Percentiles rank a stretch among this genome's conserved stretches.
These are phyloP conservation scores for Meloe dianella DNA, from an alignment of 2,888 invertebrate genomes.

Conservation along the genomic window DNA sequence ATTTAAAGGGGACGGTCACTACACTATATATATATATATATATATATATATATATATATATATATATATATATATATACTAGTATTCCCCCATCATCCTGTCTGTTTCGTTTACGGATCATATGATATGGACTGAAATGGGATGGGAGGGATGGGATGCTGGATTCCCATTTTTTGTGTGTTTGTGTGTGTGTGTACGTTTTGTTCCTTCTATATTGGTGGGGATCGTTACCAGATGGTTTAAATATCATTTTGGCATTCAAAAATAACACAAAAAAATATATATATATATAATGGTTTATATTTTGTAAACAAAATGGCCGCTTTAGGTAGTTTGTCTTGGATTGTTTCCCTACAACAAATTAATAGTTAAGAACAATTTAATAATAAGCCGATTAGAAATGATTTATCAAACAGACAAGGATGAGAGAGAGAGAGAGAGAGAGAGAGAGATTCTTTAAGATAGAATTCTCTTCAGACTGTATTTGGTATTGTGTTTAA, in stretches of 20 bases:
- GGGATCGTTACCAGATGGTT: conserved; percentile 5
- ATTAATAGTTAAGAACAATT: conserved; percentile 14
- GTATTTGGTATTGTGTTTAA: conserved; percentile 44
- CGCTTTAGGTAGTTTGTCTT: neutral
- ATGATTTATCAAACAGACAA: conserved; percentile 42
- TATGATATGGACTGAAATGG: conserved; percentile 43
- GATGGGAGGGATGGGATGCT: conserved; percentile 33
- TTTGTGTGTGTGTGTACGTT: conserved; percentile 31
- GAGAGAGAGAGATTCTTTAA: too few species aligned
- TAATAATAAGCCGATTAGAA: conserved; percentile 47
- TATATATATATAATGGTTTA: neutral
- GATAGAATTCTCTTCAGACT: conserved; percentile 42
- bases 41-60: neutral
- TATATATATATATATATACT: neutral
- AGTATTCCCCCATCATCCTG: conserved; percentile 28
- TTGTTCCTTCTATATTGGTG: neutral
- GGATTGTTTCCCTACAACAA: conserved; percentile 2
- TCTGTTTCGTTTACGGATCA: conserved; percentile 45
- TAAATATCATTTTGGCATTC: neutral
- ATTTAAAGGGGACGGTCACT: conserved; percentile 56
- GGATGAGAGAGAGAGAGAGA: conserved; percentile 22
- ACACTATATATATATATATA: conserved; percentile 14
- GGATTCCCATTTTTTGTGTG: conserved; percentile 42
- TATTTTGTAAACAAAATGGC: conserved; percentile 5
- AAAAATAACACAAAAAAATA: conserved; percentile 12